These are phyloP conservation scores for Amphiprion ocellaris DNA, from an alignment of 2,113 vertebrate species.

Conservation along the genomic window DNA sequence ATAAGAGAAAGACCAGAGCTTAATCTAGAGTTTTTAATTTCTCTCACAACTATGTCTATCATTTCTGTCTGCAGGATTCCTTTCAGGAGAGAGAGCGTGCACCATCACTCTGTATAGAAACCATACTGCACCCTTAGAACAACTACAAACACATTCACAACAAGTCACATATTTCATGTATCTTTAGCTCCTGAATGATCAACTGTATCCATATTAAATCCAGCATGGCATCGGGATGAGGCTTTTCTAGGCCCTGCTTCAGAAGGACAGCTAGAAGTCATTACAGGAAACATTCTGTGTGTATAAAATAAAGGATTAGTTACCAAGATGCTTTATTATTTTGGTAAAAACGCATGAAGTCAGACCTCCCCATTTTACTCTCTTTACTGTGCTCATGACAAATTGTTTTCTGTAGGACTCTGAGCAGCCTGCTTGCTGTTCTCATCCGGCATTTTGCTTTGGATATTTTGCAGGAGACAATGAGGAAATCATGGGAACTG, in stretches of 20 bases:
- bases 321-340: constrained; percentile 25
- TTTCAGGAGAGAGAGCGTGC: too few species aligned
- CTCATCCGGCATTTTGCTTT: constrained; percentile 39
- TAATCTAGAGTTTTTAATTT: too few species aligned
- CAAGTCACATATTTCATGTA: too few species aligned
- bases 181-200: too few species aligned
- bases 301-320: constrained; percentile 7
- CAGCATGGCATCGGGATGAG: neutral
- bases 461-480: constrained; percentile 55
- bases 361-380: neutral
- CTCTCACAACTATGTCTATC: too few species aligned
- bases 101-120: too few species aligned
- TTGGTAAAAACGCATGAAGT: constrained; percentile 4
- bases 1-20: too few species aligned
- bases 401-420: constrained; percentile 31
- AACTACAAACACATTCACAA: too few species aligned
- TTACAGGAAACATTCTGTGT: constrained; percentile 1
- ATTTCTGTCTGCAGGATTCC: too few species aligned
- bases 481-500: constrained; percentile 57
- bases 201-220: too few species aligned
- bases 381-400: constrained; percentile 31
- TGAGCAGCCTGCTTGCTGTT: constrained; percentile 38
- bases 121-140: too few species aligned
- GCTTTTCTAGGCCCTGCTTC: neutral
- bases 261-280: neutral